Evolutionary conservation across 37 sponge, comb jelly and placozoan species (phyloP), one percentile per base, ranked within the genome.

Genomic region (Bolinopsis microptera): DNA sequence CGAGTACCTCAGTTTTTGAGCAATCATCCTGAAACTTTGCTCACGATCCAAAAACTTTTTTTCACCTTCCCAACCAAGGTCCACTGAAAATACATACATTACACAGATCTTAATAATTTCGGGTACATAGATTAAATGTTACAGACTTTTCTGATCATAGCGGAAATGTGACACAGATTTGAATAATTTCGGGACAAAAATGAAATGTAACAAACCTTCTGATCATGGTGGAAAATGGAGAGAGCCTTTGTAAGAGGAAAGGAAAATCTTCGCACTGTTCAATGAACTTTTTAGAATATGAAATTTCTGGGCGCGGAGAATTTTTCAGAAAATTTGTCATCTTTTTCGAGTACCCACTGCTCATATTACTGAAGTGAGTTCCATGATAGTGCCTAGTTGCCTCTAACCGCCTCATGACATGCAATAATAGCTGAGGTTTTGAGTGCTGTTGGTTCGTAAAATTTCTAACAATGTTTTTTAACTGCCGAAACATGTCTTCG

Each of bases 361-460:
- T 72, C 31, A 9, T 72, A 21, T 24, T 2, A 5, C 2, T 23
- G 18, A 30, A 72, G 26, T 24, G 13, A n/a, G 26, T 28, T 5
- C 26, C 26, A 72, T 72, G 5, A n/a, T 72, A 72, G 26, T 30
- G 26, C 26, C 74, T 24, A 21, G 26, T n/a, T 23, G 30, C 26
- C 26, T n/a, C 74, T 21, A 72, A 30, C 3, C 74, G 26, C 3
- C 74, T 8, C 13, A 21, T 30, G 3, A 21, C 3, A 21, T 72
- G 5, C 3, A 72, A 72, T 5, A 72, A n/a, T n/a, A 72, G 31
- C 74, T 72, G 74, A 8, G 74, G 74, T 72, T 72, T 72, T 30
- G 74, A n/a, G 3, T n/a, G 74, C 26, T 72, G 74, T 23, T 72
- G 74, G 74, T 72, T 72, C 18, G 74, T 72, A 72, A 72, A 72